These are phyloP conservation scores for Athalia cordata DNA, from an alignment of 2,888 invertebrate species.

Conservation along the genomic window DNA sequence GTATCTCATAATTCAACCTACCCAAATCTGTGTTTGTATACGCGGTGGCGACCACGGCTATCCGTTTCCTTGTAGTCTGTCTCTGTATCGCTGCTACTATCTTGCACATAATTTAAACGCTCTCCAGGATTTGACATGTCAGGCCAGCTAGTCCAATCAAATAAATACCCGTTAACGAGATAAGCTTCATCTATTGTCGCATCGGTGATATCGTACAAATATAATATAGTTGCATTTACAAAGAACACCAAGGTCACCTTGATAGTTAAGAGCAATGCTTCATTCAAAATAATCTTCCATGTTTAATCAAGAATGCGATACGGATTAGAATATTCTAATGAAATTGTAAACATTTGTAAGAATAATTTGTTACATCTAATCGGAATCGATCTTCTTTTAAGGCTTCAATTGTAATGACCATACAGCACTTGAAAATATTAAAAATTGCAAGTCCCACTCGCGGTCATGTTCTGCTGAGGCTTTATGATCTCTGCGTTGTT, in stretches of 20 bases:
- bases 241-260: too few relatives aligned
- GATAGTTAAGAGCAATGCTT: too few relatives aligned
- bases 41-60: conserved; percentile 78
- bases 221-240: too few relatives aligned
- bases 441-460: conserved; percentile 23
- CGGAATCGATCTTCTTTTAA: too few relatives aligned
- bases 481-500: background rate
- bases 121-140: conserved; percentile 71
- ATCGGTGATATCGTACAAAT: too few relatives aligned
- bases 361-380: too few relatives aligned
- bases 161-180: conserved; percentile 2
- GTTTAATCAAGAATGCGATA: too few relatives aligned
- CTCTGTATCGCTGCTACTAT: conserved; percentile 91
- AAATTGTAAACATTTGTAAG: too few relatives aligned
- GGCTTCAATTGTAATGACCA: background rate
- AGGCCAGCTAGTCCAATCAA: conserved; percentile 64
- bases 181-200: background rate
- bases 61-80: conserved; percentile 85
- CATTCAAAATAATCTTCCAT: too few relatives aligned
- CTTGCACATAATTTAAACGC: conserved; percentile 73
- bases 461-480: background rate
- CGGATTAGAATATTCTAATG: too few relatives aligned
- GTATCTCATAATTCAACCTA: conserved; percentile 63
- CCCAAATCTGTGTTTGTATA: conserved; percentile 84
- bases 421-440: background rate